phyloP scores from a whole-genome alignment of 2,888 invertebrate species.

The Tortrix viridana region DNA sequence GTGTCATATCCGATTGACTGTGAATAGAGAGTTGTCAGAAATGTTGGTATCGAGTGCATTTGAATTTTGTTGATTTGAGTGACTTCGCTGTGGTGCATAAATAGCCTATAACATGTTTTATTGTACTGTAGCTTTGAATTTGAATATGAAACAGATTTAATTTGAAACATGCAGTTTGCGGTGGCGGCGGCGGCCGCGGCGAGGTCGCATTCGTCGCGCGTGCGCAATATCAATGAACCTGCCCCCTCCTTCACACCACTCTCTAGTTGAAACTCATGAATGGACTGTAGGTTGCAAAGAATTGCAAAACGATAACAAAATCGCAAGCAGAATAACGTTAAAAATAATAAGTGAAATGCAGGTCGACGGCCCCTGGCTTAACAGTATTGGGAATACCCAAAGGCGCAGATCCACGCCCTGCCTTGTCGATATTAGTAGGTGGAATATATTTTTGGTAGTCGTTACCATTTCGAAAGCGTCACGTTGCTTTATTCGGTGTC shows the following conservation, averaged over 20 bases:
- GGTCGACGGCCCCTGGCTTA: constrained; percentile 31
- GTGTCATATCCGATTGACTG: constrained; percentile 58
- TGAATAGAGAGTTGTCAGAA: constrained; percentile 45
- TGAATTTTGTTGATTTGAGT: no score
- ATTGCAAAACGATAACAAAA: constrained; percentile 37
- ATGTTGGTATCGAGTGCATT: constrained; percentile 5
- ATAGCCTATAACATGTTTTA: no score
- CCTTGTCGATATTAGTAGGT: constrained; percentile 36
- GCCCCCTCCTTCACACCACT: constrained; percentile 52
- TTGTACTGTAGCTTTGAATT: constrained; percentile 29
- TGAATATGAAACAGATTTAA: constrained; percentile 61
- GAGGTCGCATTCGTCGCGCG: constrained; percentile 62
- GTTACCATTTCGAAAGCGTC: constrained; percentile 32
- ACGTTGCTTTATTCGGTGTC: constrained; percentile 17
- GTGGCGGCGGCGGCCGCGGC: constrained; percentile 49
- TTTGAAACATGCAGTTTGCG: constrained; percentile 59
- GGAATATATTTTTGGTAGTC: constrained; percentile 27
- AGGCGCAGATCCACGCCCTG: constrained; percentile 30
- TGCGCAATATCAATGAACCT: constrained; percentile 72
- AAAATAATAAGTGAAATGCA: constrained; percentile 19
- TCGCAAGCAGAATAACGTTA: constrained; percentile 24
- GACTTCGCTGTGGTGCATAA: no score
- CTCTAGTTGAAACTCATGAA: constrained; percentile 60
- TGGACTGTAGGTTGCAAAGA: constrained; percentile 67
- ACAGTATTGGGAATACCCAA: constrained; percentile 28